Percentiles rank a stretch among this genome's conserved stretches.
phyloP scores from a whole-genome alignment of 53 echinoderm and acorn worm genomes.

The Echinometra lucunter region DNA sequence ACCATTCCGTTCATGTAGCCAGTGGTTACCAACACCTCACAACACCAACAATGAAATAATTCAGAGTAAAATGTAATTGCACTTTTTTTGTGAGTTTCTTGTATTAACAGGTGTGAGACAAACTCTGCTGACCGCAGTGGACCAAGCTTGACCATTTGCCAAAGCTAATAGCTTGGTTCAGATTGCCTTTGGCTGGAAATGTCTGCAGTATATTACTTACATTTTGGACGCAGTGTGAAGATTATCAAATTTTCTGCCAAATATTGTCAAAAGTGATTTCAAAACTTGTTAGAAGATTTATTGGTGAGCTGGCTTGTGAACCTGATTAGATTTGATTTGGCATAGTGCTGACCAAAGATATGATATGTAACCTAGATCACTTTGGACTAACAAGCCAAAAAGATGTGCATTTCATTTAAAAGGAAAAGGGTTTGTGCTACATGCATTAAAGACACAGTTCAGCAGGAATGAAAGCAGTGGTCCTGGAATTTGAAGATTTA shows the following conservation, averaged over 20 bases:
- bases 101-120: constrained; percentile 22
- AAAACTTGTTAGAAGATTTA: constrained; percentile 47
- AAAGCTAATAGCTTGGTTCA: not conserved
- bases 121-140: constrained; percentile 3
- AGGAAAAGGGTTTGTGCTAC: not conserved
- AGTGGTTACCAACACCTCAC: no score
- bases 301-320: constrained; percentile 42
- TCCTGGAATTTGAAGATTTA: not conserved
- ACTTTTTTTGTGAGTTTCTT: not conserved
- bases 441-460: not conserved
- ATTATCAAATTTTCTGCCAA: constrained; percentile 31
- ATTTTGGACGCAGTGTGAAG: not conserved
- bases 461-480: not conserved
- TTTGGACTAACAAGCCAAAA: not conserved
- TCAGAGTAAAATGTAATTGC: not conserved
- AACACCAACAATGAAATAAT: not conserved
- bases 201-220: not conserved
- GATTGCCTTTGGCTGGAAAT: not conserved
- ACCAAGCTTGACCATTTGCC: constrained; percentile 45
- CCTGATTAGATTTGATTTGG: constrained; percentile 42
- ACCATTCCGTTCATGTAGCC: no score
- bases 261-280: constrained; percentile 37
- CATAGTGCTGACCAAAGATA: constrained; percentile 36
- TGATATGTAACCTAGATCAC: constrained; percentile 8
- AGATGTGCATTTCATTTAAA: not conserved